phyloP scores from a whole-genome alignment of 2,888 invertebrate species.

The Nipponacmea schrenckii region DNA sequence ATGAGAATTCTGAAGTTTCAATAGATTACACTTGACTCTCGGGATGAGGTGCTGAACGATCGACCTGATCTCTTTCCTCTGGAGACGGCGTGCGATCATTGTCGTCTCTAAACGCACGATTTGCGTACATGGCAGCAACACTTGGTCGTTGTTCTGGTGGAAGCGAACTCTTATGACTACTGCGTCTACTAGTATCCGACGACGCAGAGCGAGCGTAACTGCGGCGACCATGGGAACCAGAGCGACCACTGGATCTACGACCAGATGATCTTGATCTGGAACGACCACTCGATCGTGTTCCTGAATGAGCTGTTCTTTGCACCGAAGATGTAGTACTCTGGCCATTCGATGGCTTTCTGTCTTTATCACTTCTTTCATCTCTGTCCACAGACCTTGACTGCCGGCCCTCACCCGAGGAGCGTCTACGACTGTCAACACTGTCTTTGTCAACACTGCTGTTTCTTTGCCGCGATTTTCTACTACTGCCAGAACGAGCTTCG shows the following conservation, averaged over 20 bases:
- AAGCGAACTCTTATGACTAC: neutral
- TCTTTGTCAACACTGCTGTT: neutral
- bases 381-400: neutral
- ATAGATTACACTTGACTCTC: neutral
- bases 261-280: neutral
- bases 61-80: neutral
- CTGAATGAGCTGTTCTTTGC: neutral
- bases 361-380: neutral
- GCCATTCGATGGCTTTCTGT: too few relatives aligned
- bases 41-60: neutral
- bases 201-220: neutral
- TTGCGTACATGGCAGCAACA: neutral
- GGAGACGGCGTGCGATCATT: neutral
- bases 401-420: neutral
- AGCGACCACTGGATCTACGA: neutral
- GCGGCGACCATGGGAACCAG: neutral
- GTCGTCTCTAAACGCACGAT: neutral
- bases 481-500: neutral
- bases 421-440: neutral
- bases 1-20: too few relatives aligned
- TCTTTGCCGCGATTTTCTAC: neutral
- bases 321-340: neutral
- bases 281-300: neutral
- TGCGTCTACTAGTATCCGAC: neutral
- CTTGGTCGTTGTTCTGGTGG: neutral